Evolutionary conservation across 2,797 vertebrate species (phyloP).

Genomic region (Pogoniulus pusillus): DNA sequence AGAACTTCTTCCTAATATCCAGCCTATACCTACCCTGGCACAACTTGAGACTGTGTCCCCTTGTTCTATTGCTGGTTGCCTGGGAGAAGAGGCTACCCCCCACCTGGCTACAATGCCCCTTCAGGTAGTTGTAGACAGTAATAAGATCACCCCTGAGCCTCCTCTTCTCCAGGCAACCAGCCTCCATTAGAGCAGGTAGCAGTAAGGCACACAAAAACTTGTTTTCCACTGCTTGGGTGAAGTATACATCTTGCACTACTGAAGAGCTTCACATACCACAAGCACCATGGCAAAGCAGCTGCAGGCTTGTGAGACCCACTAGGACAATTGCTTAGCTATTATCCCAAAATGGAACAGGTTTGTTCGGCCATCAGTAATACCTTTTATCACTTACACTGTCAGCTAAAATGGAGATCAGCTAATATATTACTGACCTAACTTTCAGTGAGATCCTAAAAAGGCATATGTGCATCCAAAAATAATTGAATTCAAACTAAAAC

Average conservation of each 20-base stretch:
- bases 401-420: not conserved
- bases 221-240: not conserved
- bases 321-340: not conserved
- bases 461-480: not conserved
- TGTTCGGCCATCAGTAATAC: not conserved
- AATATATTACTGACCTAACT: constrained; percentile 10
- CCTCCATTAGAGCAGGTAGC: not conserved
- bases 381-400: not conserved
- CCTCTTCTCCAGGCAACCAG: too few species aligned
- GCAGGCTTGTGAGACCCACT: not conserved
- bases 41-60: too few species aligned
- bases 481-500: not conserved
- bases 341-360: not conserved
- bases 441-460: constrained; percentile 26
- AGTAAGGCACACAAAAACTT: not conserved
- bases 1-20: too few species aligned
- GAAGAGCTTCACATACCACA: not conserved
- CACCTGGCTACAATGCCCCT: too few species aligned
- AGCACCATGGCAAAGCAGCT: not conserved
- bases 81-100: too few species aligned
- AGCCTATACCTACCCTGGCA: too few species aligned
- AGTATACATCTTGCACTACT: too few species aligned
- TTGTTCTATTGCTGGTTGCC: too few species aligned
- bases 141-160: too few species aligned
- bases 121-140: too few species aligned